A percentile compares a stretch with the other conserved stretches of the same genome.
These are phyloP conservation scores for Damaliscus lunatus DNA, from an alignment of 2,113 vertebrate genomes.

Conservation along the genomic window DNA sequence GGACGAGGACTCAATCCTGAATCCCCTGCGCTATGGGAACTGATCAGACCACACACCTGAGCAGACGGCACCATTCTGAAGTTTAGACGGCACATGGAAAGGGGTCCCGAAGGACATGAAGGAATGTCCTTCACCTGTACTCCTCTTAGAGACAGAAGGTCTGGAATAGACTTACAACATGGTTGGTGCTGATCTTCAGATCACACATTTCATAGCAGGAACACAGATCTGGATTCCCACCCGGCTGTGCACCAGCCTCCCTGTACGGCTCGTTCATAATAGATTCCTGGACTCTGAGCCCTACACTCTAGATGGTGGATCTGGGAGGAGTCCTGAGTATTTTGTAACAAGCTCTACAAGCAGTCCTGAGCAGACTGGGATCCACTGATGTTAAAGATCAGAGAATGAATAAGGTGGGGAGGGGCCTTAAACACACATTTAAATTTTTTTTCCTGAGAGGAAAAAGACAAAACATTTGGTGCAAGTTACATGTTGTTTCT, in stretches of 20 bases:
- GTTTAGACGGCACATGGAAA: fast-evolving
- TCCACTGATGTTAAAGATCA: background rate
- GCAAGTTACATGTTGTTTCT: fast-evolving
- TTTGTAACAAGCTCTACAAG: background rate
- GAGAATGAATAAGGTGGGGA: background rate
- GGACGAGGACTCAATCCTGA: background rate
- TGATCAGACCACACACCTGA: background rate
- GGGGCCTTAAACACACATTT: background rate
- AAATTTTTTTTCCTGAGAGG: background rate
- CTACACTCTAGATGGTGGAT: fast-evolving
- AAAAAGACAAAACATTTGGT: background rate
- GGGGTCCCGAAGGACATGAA: background rate
- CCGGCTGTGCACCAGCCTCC: background rate
- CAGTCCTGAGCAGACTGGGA: background rate
- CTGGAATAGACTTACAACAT: background rate
- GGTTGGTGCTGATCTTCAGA: no score
- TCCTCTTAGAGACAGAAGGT: background rate
- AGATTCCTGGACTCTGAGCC: background rate
- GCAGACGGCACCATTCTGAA: background rate
- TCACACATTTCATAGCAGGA: background rate
- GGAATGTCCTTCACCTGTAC: background rate
- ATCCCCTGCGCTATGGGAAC: fast-evolving
- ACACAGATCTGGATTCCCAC: no score
- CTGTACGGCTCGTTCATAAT: fast-evolving
- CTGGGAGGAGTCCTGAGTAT: background rate